These are phyloP conservation scores for Hirtodrosophila histrioides DNA, from an alignment of 2,888 invertebrate species.

Conservation along the genomic window DNA sequence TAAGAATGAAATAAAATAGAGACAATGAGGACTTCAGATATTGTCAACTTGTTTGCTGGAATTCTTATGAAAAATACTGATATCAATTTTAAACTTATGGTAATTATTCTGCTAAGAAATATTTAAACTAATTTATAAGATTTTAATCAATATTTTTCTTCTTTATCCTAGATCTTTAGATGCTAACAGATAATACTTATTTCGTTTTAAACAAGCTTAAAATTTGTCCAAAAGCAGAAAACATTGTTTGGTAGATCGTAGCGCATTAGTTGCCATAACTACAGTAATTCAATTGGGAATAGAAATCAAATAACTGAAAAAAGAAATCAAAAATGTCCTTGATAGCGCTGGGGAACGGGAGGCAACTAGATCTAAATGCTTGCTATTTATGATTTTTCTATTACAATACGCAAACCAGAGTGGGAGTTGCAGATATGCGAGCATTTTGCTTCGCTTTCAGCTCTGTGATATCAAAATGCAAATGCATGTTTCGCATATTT, in stretches of 20 bases:
- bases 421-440: constrained; percentile 26
- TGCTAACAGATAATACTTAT: too few relatives aligned
- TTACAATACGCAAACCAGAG: constrained; percentile 29
- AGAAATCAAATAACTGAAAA: constrained; percentile 58
- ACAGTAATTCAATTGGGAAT: constrained; percentile 50
- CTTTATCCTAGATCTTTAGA: too few relatives aligned
- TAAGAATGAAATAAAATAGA: too few relatives aligned
- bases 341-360: constrained; percentile 3
- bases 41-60: too few relatives aligned
- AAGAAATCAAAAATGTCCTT: constrained; percentile 48
- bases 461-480: constrained; percentile 66
- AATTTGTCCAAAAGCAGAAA: background rate
- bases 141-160: too few relatives aligned
- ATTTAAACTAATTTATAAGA: too few relatives aligned
- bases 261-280: constrained; percentile 44
- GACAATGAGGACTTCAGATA: too few relatives aligned
- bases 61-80: too few relatives aligned
- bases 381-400: constrained; percentile 54
- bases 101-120: too few relatives aligned
- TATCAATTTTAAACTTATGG: too few relatives aligned
- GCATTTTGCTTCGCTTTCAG: constrained; percentile 33
- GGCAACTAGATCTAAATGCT: constrained; percentile 38
- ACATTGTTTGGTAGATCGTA: constrained; percentile 5
- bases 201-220: background rate
- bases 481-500: constrained; percentile 74